These are phyloP conservation scores for Polypterus bichir DNA, from an alignment of 2,113 vertebrate species.

Conservation along the genomic window DNA sequence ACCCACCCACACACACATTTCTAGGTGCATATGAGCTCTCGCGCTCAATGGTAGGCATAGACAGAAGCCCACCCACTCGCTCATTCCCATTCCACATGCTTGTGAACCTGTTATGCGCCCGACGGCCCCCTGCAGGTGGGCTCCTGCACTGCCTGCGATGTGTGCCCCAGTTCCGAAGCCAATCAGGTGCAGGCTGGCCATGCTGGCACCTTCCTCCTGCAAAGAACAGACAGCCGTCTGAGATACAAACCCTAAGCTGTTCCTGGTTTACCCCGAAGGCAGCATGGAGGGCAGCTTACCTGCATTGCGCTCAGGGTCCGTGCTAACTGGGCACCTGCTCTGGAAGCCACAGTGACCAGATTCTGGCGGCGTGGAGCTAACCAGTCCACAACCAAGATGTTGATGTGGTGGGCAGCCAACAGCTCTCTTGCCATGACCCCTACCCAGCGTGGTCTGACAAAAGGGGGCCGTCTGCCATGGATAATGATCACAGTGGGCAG, in stretches of 20 bases:
- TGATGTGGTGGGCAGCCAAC: background rate
- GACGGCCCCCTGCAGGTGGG: slow-evolving; percentile 2
- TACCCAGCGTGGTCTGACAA: slow-evolving; percentile 14
- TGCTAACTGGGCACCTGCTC: slow-evolving; percentile 11
- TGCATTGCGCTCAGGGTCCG: slow-evolving; percentile 1
- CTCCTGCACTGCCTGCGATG: slow-evolving; percentile 13
- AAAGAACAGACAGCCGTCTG: background rate
- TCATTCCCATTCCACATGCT: background rate
- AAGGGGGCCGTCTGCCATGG: slow-evolving; percentile 8
- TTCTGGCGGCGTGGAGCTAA: slow-evolving; percentile 2
- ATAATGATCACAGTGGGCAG: slow-evolving; percentile 13
- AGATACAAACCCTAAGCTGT: too few relatives aligned
- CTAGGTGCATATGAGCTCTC: too few relatives aligned
- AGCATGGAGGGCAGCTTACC: too few relatives aligned
- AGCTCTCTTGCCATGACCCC: slow-evolving; percentile 15
- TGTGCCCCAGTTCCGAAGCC: slow-evolving; percentile 20
- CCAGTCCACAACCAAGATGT: slow-evolving; percentile 18
- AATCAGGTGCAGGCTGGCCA: slow-evolving; percentile 11
- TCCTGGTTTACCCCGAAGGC: too few relatives aligned
- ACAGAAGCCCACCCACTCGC: background rate
- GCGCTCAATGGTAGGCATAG: too few relatives aligned
- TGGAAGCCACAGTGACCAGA: slow-evolving; percentile 2
- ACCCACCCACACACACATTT: too few relatives aligned
- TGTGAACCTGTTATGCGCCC: slow-evolving; percentile 17
- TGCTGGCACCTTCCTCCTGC: slow-evolving; percentile 1